These are phyloP conservation scores for Pterostichus niger DNA, from an alignment of 2,888 invertebrate genomes.

Conservation along the genomic window DNA sequence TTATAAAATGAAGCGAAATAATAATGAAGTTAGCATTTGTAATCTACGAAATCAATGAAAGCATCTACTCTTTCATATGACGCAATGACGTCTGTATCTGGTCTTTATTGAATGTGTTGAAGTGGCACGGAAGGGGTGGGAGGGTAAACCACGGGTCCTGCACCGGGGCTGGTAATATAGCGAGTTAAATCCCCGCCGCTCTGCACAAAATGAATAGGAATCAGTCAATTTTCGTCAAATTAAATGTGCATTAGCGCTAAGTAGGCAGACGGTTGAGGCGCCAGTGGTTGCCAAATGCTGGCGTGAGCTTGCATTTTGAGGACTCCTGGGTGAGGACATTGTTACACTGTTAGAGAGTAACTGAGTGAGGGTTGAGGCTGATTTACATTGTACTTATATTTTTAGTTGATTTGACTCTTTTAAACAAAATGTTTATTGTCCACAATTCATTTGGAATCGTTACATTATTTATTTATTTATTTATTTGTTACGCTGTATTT, in stretches of 20 bases:
- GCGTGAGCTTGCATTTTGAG: neutral
- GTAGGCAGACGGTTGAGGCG: slow-evolving; percentile 68
- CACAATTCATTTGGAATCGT: too few relatives aligned
- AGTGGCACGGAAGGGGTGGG: slow-evolving; percentile 11
- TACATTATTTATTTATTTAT: too few relatives aligned
- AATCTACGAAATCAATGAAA: slow-evolving; percentile 13
- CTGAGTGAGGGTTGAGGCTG: too few relatives aligned
- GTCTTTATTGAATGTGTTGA: slow-evolving; percentile 50
- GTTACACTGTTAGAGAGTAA: too few relatives aligned
- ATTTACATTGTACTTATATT: too few relatives aligned
- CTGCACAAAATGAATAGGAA: slow-evolving; percentile 75
- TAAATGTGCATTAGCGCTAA: slow-evolving; percentile 75
- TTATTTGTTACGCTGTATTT: too few relatives aligned
- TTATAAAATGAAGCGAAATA: slow-evolving; percentile 4
- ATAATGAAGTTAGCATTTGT: neutral
- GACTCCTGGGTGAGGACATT: neutral
- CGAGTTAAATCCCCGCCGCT: slow-evolving; percentile 72
- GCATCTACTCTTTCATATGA: neutral
- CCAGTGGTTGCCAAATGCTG: slow-evolving; percentile 21
- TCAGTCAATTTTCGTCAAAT: slow-evolving; percentile 77
- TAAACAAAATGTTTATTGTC: too few relatives aligned
- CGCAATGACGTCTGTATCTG: slow-evolving; percentile 6
- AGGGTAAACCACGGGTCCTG: slow-evolving; percentile 10
- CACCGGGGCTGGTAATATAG: slow-evolving; percentile 70
- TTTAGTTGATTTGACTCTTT: too few relatives aligned